Evolutionary conservation across 2,113 vertebrate genomes (phyloP).

Genomic region (Gavia stellata): DNA sequence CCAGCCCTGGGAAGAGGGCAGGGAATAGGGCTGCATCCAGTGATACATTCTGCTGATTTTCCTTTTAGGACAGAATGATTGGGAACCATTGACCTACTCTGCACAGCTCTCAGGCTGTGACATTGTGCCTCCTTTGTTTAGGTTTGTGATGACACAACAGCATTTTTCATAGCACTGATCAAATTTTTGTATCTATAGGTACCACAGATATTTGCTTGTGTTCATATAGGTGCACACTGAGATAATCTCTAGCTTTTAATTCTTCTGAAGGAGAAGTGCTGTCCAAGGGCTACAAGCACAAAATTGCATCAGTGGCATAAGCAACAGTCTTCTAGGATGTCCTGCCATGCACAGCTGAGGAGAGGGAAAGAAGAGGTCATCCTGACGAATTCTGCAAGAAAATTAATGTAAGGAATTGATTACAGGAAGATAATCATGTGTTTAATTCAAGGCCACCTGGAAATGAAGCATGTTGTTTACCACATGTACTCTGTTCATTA

Average conservation of each 20-base stretch:
- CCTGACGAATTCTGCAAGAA: not conserved
- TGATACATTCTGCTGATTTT: not conserved
- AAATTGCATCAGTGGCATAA: not conserved
- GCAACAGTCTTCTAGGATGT: not conserved
- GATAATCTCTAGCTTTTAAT: not conserved
- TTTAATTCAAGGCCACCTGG: slow-evolving; percentile 9
- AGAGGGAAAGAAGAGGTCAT: not conserved
- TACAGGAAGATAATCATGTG: not conserved
- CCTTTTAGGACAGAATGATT: not conserved
- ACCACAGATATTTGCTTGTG: not conserved
- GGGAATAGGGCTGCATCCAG: not conserved
- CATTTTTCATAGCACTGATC: not conserved
- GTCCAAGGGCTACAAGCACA: not conserved
- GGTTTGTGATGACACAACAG: not conserved
- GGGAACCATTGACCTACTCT: not conserved
- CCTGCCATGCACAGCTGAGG: not conserved
- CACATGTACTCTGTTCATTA: not conserved
- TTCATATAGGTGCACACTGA: not conserved
- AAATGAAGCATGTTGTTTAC: not conserved
- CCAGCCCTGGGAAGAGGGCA: not conserved
- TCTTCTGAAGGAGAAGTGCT: not conserved
- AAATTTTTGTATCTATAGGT: not conserved
- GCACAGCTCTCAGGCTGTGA: not conserved
- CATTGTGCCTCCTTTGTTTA: not conserved
- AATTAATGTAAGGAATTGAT: not conserved